phyloP scores from a whole-genome alignment of 2,797 vertebrate species.

The Enteromius trimaculatus region DNA sequence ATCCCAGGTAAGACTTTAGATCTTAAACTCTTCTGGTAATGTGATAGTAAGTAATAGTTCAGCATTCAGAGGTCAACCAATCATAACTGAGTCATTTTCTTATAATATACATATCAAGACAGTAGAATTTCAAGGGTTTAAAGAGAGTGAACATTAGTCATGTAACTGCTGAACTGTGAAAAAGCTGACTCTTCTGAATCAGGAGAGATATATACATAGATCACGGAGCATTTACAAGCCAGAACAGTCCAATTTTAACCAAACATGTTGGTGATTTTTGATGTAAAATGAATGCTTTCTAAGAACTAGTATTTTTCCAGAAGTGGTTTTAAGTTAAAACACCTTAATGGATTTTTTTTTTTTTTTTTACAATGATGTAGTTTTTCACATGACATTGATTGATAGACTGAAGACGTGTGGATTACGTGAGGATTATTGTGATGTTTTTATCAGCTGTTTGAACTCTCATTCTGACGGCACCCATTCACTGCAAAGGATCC shows the following conservation, averaged over 20 bases:
- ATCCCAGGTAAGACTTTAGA: constrained; percentile 78
- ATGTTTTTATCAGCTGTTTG: background rate
- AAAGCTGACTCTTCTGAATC: background rate
- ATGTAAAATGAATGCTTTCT: background rate
- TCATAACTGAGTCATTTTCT: background rate
- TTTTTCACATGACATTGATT: background rate
- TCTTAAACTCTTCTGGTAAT: background rate
- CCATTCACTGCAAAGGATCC: background rate
- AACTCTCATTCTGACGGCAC: background rate
- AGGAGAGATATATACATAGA: background rate
- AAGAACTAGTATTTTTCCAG: background rate
- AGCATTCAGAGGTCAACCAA: background rate
- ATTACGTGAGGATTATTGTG: background rate
- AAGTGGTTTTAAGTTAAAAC: background rate
- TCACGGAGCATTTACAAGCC: background rate
- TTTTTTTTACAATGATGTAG: background rate
- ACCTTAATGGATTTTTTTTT: background rate
- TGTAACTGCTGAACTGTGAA: background rate
- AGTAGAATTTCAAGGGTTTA: background rate
- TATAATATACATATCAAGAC: background rate
- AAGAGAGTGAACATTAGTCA: background rate
- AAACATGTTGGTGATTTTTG: background rate
- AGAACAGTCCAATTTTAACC: background rate
- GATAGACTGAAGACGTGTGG: background rate
- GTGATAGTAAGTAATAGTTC: background rate